Base-by-base conservation (phyloP, 2,797 vertebrate species). In the Centropyge bicolor region DNA sequence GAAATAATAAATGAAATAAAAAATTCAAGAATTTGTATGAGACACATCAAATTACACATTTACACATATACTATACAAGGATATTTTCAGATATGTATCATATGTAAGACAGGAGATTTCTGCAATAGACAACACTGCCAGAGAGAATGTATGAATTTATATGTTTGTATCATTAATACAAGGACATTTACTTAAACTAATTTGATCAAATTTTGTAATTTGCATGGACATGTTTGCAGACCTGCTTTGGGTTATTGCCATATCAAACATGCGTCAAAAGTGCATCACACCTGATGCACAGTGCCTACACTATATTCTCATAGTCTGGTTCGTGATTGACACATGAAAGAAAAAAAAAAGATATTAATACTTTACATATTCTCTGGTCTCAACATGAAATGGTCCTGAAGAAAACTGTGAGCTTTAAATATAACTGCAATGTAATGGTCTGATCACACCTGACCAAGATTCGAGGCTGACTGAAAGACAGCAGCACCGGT, bases 311-410 rank as follows among this genome's bases (percentile, higher is more conserved):
- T 48, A 38, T 40, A 45, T 82, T 80, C 70, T 72, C 49, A 67
- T 66, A 27, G 60, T 76, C 24, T 75, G 40, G 55, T 72, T 80
- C 82, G 84, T 70, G 70, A 76, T 73, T 59, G 76, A 86, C 27
- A 82, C 51, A 40, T 55, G 31, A 52, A 35, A 20, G 51, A 63
- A 38, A 31, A 27, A 27, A 54, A 46, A 63, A 59, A 36, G 70
- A 65, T 31, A 65, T 70, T 31, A 52, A 38, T 41, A 51, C 24
- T 20, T n/a, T 10, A 9, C 27, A 57, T 43, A 43, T 62, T 52
- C 20, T 55, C 40, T 67, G 63, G 14, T 45, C 27, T 31, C 27
- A 31, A 31, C 27, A 31, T 31, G 2, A 45, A 45, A 13, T 45
- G 43, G 43, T 45, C 5, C 43, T 45, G 43, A 45, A 16, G 12